Conservation (phyloP, 1,140 invertebrate genomes). For the Himalopsyche phryganea region DNA sequence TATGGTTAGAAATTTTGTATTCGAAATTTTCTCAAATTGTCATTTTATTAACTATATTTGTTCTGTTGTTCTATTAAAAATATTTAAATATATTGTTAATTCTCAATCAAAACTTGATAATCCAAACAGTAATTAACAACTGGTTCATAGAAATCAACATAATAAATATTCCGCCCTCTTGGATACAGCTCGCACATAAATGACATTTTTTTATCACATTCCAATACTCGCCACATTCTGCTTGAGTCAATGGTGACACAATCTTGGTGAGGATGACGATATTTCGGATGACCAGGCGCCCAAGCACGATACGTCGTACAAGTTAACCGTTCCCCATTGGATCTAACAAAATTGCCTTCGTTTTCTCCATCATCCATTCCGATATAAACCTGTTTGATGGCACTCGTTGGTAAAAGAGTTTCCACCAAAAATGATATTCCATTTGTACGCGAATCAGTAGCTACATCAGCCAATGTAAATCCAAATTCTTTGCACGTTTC, state of each 20-base stretch:
- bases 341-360: slow-evolving; percentile 44
- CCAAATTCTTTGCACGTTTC: slow-evolving; percentile 52
- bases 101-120: no score
- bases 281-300: slow-evolving; percentile 59
- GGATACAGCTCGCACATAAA: slow-evolving; percentile 62
- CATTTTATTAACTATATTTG: no score
- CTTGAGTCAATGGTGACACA: slow-evolving; percentile 56
- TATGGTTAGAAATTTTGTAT: no score
- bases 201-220: slow-evolving; percentile 51
- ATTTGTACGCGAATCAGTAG: slow-evolving; percentile 56
- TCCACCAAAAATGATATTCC: slow-evolving; percentile 44
- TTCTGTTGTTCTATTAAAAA: no score
- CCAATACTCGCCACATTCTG: slow-evolving; percentile 54
- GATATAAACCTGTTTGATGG: slow-evolving; percentile 49
- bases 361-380: slow-evolving; percentile 52
- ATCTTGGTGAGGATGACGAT: slow-evolving; percentile 43
- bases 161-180: slow-evolving; percentile 39
- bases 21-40: no score
- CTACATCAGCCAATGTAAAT: slow-evolving; percentile 56
- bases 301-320: slow-evolving; percentile 63
- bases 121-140: slow-evolving; percentile 1
- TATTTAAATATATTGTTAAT: no score
- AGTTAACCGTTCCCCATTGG: slow-evolving; percentile 51
- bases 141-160: background rate
- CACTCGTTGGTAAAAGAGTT: slow-evolving; percentile 36